These are phyloP conservation scores for Columbina picui DNA, from an alignment of 2,113 vertebrate genomes.

Conservation along the genomic window DNA sequence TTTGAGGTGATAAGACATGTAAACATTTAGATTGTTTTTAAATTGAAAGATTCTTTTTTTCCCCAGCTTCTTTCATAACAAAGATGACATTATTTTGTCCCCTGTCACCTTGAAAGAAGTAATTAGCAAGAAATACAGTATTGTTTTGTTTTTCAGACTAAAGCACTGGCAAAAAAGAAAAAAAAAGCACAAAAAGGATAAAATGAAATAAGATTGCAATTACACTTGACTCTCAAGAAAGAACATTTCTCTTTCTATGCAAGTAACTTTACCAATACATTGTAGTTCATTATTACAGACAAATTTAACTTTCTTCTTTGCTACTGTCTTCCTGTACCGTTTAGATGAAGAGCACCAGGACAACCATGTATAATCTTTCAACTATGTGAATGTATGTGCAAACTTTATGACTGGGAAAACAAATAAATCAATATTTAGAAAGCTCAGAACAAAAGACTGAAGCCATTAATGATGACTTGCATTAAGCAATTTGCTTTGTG, in stretches of 20 bases:
- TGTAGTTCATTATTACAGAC: not conserved
- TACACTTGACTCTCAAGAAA: not conserved
- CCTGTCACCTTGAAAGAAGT: not conserved
- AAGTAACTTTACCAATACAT: not conserved
- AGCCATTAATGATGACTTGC: not conserved
- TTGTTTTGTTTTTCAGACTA: not conserved
- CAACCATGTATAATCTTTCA: not conserved
- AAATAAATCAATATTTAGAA: conserved; percentile 4
- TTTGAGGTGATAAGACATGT: not conserved
- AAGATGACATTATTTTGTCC: not conserved
- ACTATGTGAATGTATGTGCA: not conserved
- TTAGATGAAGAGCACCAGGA: not conserved
- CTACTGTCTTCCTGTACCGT: not conserved
- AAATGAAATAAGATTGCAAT: not conserved
- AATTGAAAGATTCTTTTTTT: not conserved
- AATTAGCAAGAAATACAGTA: not conserved
- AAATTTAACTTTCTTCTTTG: not conserved
- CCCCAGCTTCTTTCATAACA: not conserved
- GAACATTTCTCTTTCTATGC: not conserved
- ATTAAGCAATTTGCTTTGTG: conserved; percentile 39
- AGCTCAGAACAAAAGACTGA: conserved; percentile 14
- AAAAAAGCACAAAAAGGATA: not conserved
- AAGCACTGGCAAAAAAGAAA: not conserved
- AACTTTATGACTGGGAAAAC: conserved; percentile 8
- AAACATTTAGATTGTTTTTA: not conserved